phyloP scores from a whole-genome alignment of 2,888 invertebrate genomes.

The Sarcophaga rosellei region DNA sequence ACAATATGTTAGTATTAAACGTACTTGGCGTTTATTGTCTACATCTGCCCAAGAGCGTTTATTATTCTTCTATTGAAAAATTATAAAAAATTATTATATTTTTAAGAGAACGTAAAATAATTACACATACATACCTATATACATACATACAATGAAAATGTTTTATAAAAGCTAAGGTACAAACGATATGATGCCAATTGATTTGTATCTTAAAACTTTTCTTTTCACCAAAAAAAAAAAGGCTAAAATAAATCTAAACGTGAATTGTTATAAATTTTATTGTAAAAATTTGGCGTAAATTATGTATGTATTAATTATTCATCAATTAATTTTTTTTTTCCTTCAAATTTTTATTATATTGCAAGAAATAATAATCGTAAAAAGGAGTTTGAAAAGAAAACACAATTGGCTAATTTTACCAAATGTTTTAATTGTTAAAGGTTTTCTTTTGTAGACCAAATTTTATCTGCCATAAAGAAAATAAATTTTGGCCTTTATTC shows the following conservation, averaged over 20 bases:
- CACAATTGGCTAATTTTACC: no score
- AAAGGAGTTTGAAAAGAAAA: no score
- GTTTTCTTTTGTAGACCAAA: no score
- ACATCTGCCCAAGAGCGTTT: conserved; percentile 93
- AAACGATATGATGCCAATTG: conserved; percentile 53
- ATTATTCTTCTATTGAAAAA: conserved; percentile 90
- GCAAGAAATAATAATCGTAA: no score
- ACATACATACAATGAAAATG: conserved; percentile 31
- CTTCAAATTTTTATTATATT: no score
- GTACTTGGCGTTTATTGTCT: conserved; percentile 92
- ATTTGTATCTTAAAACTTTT: conserved; percentile 44
- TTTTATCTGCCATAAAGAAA: no score
- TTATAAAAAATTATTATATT: conserved; percentile 28
- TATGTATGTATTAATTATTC: no score
- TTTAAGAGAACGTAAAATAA: no score
- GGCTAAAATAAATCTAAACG: background rate
- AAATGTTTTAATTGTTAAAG: no score
- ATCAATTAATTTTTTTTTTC: no score
- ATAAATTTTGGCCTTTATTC: no score
- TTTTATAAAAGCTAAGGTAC: conserved; percentile 51
- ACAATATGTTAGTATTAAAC: conserved; percentile 93
- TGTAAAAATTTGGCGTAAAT: no score
- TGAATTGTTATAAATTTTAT: background rate
- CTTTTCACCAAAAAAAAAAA: background rate
- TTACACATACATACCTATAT: background rate